A percentile compares a stretch with the other conserved stretches of the same genome.
Conservation (phyloP, 2,888 invertebrate species). For the Nemotelus nigrinus region DNA sequence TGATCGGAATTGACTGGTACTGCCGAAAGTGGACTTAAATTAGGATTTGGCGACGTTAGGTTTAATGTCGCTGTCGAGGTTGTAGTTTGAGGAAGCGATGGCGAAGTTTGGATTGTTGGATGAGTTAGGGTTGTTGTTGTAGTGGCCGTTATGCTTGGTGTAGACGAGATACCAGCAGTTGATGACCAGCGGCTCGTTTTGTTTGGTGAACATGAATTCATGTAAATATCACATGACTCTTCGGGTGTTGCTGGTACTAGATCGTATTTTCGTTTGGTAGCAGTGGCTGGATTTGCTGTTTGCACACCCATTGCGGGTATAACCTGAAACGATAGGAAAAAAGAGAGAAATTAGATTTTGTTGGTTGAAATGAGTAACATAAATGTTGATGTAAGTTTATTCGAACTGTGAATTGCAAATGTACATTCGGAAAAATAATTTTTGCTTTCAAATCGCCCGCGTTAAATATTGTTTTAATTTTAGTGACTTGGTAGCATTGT, state of each 20-base stretch:
- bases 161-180: slow-evolving; percentile 43
- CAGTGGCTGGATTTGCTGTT: slow-evolving; percentile 73
- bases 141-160: slow-evolving; percentile 32
- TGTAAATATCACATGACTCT: slow-evolving; percentile 65
- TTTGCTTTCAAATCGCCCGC: too few species aligned
- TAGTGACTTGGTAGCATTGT: too few species aligned
- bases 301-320: slow-evolving; percentile 80
- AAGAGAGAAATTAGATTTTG: slow-evolving; percentile 11
- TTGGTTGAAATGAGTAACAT: too few species aligned
- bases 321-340: slow-evolving; percentile 57
- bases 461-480: too few species aligned
- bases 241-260: slow-evolving; percentile 64
- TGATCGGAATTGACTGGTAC: slow-evolving; percentile 49
- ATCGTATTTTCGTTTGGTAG: slow-evolving; percentile 76
- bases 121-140: slow-evolving; percentile 31
- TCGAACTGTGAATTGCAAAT: background rate
- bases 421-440: too few species aligned
- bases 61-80: background rate
- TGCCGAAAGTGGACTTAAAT: too few species aligned
- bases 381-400: background rate
- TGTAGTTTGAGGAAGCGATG: slow-evolving; percentile 59
- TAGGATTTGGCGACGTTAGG: background rate
- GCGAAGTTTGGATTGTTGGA: slow-evolving; percentile 46
- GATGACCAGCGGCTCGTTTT: slow-evolving; percentile 70
- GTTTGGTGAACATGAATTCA: slow-evolving; percentile 66